Evolutionary conservation across 37 sponge, comb jelly and placozoan genomes (phyloP).

Genomic region (Hexactinellida sp.): DNA sequence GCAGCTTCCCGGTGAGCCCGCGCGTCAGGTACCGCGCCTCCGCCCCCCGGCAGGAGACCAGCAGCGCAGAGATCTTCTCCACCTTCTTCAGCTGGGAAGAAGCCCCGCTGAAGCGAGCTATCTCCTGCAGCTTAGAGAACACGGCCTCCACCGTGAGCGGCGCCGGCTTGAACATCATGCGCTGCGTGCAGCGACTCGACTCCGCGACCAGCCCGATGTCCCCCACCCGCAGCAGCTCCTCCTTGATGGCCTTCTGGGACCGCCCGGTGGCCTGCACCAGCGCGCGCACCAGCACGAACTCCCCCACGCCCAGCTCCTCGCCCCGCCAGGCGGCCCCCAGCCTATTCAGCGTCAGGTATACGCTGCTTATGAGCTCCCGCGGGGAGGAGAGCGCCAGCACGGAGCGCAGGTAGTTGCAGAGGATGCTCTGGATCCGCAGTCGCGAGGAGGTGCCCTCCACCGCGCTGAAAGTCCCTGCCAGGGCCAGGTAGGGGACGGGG

Average conservation of each 20-base stretch:
- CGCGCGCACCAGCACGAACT: slow-evolving; percentile 67
- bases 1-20: slow-evolving; percentile 78
- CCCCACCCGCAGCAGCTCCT: slow-evolving; percentile 54
- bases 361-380: slow-evolving; percentile 54
- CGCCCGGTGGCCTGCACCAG: slow-evolving; percentile 71
- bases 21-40: slow-evolving; percentile 83
- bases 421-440: slow-evolving; percentile 32
- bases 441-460: slow-evolving; percentile 54
- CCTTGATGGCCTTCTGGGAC: slow-evolving; percentile 54
- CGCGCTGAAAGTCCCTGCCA: slow-evolving; percentile 51
- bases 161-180: slow-evolving; percentile 87
- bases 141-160: slow-evolving; percentile 63
- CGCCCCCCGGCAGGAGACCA: slow-evolving; percentile 65
- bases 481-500: slow-evolving; percentile 66
- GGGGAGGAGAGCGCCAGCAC: slow-evolving; percentile 77
- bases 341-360: slow-evolving; percentile 92
- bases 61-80: slow-evolving; percentile 65
- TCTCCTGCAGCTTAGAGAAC: slow-evolving; percentile 67
- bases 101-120: slow-evolving; percentile 61
- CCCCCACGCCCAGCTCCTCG: slow-evolving; percentile 81
- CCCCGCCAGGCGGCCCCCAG: slow-evolving; percentile 87
- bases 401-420: slow-evolving; percentile 86
- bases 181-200: slow-evolving; percentile 71
- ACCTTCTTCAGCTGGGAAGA: slow-evolving; percentile 67
- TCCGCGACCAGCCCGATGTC: slow-evolving; percentile 92